phyloP scores from a whole-genome alignment of 2,797 vertebrate genomes.

The Centroberyx gerrardi region DNA sequence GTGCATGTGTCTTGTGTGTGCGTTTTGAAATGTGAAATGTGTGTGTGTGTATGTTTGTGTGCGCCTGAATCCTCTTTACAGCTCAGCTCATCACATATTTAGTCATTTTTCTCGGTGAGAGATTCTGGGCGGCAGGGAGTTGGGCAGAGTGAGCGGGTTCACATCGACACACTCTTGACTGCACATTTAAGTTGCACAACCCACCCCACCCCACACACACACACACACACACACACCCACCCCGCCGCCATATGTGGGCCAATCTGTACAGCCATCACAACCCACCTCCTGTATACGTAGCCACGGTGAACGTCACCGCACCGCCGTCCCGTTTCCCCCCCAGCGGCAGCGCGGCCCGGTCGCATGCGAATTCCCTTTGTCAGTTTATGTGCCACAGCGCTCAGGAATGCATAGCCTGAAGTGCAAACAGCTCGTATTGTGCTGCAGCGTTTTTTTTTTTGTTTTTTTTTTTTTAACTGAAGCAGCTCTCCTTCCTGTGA shows the following conservation, averaged over 20 bases:
- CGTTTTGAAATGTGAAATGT: slow-evolving; percentile 13
- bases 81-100: slow-evolving; percentile 78
- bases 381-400: slow-evolving; percentile 56
- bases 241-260: slow-evolving; percentile 52
- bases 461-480: neutral
- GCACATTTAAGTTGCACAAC: slow-evolving; percentile 54
- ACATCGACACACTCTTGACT: slow-evolving; percentile 60
- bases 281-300: neutral
- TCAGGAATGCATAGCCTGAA: slow-evolving; percentile 72
- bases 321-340: slow-evolving; percentile 35
- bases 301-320: slow-evolving; percentile 25
- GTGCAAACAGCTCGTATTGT: slow-evolving; percentile 62
- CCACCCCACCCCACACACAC: neutral
- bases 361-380: slow-evolving; percentile 54
- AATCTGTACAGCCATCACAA: slow-evolving; percentile 26
- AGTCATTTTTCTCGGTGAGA: slow-evolving; percentile 59
- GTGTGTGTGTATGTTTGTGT: slow-evolving; percentile 8
- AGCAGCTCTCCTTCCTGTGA: slow-evolving; percentile 45
- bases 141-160: slow-evolving; percentile 63
- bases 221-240: neutral
- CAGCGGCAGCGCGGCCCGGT: slow-evolving; percentile 5
- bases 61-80: slow-evolving; percentile 40
- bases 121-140: slow-evolving; percentile 46
- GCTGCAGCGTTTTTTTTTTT: slow-evolving; percentile 17
- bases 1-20: slow-evolving; percentile 4